A percentile compares a stretch with the other conserved stretches of the same genome.
Conservation (phyloP, 2,113 vertebrate genomes). For the Girardinichthys multiradiatus region DNA sequence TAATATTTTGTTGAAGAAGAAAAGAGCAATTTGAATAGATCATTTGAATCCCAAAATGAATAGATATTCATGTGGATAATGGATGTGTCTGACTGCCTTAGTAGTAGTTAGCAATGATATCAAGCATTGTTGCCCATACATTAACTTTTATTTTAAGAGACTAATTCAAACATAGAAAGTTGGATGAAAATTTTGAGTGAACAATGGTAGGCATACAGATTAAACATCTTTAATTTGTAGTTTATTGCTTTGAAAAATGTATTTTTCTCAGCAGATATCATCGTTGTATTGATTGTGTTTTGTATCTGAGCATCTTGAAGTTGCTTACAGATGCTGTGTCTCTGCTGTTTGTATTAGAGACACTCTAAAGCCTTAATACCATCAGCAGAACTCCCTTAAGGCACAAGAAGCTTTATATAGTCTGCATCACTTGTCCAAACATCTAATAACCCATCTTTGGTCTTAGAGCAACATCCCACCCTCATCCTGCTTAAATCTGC, state of each 20-base stretch:
- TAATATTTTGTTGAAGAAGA: background rate
- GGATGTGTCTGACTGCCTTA: conserved; percentile 17
- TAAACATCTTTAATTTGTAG: conserved; percentile 56
- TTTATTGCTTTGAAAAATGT: conserved; percentile 64
- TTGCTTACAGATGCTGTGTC: conserved; percentile 64
- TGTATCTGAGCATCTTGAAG: conserved; percentile 36
- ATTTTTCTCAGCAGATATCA: conserved; percentile 67
- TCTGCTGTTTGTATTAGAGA: conserved; percentile 54
- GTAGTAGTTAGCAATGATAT: conserved; percentile 31
- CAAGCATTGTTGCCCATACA: conserved; percentile 30
- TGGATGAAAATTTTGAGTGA: conserved; percentile 36
- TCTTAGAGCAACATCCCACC: conserved; percentile 66
- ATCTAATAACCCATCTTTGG: conserved; percentile 72
- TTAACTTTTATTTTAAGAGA: conserved; percentile 37
- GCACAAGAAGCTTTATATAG: conserved; percentile 48
- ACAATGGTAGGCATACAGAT: conserved; percentile 66
- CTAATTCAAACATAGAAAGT: conserved; percentile 9
- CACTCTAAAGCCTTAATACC: conserved; percentile 59
- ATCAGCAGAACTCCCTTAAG: conserved; percentile 54
- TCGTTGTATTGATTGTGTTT: conserved; percentile 64
- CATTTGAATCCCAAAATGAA: background rate
- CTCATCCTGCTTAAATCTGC: conserved; percentile 52
- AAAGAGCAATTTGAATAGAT: background rate
- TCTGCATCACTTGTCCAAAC: conserved; percentile 68
- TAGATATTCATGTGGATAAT: background rate